A percentile compares a stretch with the other conserved stretches of the same genome.
These are phyloP conservation scores for Nicator chloris DNA, from an alignment of 2,113 vertebrate genomes.

Conservation along the genomic window DNA sequence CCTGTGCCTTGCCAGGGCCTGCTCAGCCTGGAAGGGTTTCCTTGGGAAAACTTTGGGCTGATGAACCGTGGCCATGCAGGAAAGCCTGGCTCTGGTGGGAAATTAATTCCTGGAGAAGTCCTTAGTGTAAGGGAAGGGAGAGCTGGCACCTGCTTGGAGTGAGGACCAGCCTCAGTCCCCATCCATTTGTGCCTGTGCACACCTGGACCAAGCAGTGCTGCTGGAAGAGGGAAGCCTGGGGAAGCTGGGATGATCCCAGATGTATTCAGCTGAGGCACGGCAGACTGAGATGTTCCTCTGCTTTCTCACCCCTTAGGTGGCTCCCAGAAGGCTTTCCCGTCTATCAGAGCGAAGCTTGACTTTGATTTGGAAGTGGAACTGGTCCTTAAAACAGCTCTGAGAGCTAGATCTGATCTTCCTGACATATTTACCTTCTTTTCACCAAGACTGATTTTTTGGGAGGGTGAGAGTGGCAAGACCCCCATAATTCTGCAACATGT, in stretches of 20 bases:
- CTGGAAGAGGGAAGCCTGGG: background rate
- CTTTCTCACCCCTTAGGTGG: fast-evolving
- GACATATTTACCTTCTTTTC: background rate
- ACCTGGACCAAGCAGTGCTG: background rate
- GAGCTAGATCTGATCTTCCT: background rate
- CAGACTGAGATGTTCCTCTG: background rate
- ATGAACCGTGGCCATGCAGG: fast-evolving
- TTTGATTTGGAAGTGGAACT: fast-evolving
- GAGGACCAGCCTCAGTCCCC: background rate
- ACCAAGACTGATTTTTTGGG: background rate
- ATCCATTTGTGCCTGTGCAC: background rate
- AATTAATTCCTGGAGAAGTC: fast-evolving
- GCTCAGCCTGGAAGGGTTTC: background rate
- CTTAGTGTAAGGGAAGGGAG: background rate
- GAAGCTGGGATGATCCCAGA: background rate
- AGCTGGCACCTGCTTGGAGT: background rate
- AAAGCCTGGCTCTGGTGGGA: background rate
- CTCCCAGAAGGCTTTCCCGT: background rate
- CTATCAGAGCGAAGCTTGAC: background rate
- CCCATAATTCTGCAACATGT: background rate
- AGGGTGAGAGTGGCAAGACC: background rate
- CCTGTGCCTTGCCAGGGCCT: background rate
- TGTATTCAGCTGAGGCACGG: background rate
- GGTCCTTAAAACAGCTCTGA: background rate
- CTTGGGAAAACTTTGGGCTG: background rate